phyloP scores from a whole-genome alignment of 2,888 invertebrate species.

The Eristalis tenax region DNA sequence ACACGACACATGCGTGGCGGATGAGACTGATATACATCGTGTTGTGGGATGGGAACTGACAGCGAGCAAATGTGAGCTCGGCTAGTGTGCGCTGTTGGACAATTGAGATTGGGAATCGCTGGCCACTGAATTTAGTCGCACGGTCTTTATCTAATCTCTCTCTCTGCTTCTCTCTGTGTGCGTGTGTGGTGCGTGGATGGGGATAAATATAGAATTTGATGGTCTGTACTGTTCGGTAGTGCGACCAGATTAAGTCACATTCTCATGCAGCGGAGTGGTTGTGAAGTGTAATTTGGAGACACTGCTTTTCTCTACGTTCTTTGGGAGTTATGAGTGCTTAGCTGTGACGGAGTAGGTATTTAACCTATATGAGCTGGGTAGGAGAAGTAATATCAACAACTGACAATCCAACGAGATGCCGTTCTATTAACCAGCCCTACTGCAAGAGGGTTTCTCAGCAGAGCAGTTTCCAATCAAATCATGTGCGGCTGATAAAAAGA shows the following conservation, averaged over 20 bases:
- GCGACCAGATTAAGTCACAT: background rate
- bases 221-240: background rate
- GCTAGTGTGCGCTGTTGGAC: conserved; percentile 1
- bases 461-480: no score
- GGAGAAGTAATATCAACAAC: no score
- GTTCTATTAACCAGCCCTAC: no score
- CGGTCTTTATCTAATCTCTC: background rate
- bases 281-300: background rate
- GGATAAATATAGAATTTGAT: background rate
- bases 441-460: no score
- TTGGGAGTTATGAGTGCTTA: no score
- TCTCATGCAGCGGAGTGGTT: background rate
- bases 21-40: conserved; percentile 52
- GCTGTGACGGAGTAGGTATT: no score
- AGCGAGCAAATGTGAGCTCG: conserved; percentile 32
- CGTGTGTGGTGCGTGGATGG: background rate
- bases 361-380: no score
- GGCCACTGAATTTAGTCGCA: conserved; percentile 1
- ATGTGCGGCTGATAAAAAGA: no score
- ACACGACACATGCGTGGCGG: conserved; percentile 46
- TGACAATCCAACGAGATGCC: no score
- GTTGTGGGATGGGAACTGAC: conserved; percentile 48
- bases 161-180: background rate
- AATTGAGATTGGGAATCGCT: background rate
- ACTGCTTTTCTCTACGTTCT: no score